Conservation (phyloP, 2,113 vertebrate genomes). For the Scytalopus superciliaris region DNA sequence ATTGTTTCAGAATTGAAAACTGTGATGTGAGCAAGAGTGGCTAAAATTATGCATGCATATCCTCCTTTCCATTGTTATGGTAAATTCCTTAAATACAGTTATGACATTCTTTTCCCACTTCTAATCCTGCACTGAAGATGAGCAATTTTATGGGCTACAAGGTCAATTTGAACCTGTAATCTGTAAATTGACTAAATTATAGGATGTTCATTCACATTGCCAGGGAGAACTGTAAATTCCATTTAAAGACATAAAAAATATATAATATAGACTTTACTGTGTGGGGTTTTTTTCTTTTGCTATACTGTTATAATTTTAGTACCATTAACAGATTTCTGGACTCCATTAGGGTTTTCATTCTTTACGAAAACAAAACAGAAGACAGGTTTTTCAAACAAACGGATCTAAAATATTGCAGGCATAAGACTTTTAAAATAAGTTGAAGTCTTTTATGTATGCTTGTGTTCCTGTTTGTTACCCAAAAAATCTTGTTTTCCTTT, state of each 20-base stretch:
- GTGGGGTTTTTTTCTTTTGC: constrained; percentile 62
- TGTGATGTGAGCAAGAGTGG: constrained; percentile 72
- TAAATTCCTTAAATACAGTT: constrained; percentile 86
- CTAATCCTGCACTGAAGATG: constrained; percentile 80
- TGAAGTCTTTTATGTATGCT: constrained; percentile 19
- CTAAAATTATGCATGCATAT: constrained; percentile 79
- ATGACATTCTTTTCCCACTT: constrained; percentile 85
- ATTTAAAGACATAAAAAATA: constrained; percentile 80
- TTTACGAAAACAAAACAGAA: constrained; percentile 63
- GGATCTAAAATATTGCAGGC: constrained; percentile 30
- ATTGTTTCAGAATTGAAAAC: constrained; percentile 74
- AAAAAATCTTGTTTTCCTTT: constrained; percentile 59
- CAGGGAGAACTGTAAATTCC: constrained; percentile 84
- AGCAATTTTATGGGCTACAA: constrained; percentile 85
- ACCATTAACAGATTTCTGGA: constrained; percentile 66
- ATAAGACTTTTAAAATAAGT: constrained; percentile 17
- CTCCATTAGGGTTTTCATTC: constrained; percentile 54
- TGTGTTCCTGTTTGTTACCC: constrained; percentile 52
- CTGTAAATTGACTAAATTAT: constrained; percentile 91
- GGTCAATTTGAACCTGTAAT: constrained; percentile 90
- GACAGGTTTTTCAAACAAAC: constrained; percentile 62
- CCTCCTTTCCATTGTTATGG: constrained; percentile 84
- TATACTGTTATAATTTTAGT: constrained; percentile 73
- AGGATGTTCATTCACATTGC: constrained; percentile 88
- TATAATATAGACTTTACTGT: constrained; percentile 82